Evolutionary conservation across 2,888 invertebrate species (phyloP).

Genomic region (Electrophaes corylata): DNA sequence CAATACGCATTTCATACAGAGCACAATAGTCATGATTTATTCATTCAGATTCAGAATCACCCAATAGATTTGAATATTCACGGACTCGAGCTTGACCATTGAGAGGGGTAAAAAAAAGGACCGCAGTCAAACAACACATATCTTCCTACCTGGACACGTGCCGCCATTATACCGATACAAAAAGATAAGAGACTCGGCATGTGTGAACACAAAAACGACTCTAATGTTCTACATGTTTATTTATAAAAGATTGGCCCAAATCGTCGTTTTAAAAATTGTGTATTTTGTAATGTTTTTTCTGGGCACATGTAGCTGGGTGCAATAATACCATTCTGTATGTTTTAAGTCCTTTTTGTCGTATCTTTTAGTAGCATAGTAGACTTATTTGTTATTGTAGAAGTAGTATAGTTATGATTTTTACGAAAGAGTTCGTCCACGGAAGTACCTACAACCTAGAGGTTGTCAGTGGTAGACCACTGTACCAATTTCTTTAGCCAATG

Average conservation of each 20-base stretch:
- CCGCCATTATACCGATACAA: constrained; percentile 45
- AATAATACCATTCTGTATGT: not conserved
- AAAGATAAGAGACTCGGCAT: constrained; percentile 50
- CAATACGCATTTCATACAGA: not conserved
- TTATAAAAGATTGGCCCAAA: constrained; percentile 4
- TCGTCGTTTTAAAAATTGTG: not conserved
- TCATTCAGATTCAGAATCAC: constrained; percentile 7
- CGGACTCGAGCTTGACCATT: constrained; percentile 20
- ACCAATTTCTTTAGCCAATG: too few species aligned
- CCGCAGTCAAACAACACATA: constrained; percentile 39
- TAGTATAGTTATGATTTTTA: too few species aligned
- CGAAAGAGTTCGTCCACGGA: too few species aligned
- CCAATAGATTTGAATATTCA: not conserved
- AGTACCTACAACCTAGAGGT: too few species aligned
- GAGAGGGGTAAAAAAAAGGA: constrained; percentile 38
- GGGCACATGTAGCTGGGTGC: too few species aligned
- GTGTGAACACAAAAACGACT: constrained; percentile 46
- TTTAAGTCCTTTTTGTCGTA: too few species aligned
- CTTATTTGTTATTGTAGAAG: too few species aligned
- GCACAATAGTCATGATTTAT: not conserved
- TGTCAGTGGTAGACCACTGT: too few species aligned
- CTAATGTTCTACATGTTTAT: constrained; percentile 32
- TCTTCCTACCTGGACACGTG: constrained; percentile 57
- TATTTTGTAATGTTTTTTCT: not conserved
- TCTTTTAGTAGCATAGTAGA: too few species aligned